Conservation (phyloP, 2,797 vertebrate genomes). For the Enteromius trimaculatus region DNA sequence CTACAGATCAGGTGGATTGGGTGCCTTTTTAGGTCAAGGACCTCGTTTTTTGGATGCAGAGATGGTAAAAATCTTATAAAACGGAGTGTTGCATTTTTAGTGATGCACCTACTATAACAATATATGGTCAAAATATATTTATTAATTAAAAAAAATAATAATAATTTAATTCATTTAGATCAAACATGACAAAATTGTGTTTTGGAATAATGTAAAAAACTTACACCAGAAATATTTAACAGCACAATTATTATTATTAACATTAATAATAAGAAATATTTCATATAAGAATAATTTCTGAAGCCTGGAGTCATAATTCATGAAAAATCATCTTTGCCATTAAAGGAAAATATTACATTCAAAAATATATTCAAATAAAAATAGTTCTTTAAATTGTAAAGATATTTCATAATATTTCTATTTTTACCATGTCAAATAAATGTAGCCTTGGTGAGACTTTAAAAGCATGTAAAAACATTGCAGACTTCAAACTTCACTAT, state of each 20-base stretch:
- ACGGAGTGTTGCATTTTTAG: neutral
- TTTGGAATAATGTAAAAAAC: no score
- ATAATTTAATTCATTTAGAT: neutral
- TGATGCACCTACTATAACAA: no score
- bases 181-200: neutral
- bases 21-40: neutral
- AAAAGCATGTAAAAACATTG: neutral
- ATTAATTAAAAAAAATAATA: neutral
- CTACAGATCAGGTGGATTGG: neutral
- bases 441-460: neutral
- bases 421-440: neutral
- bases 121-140: neutral
- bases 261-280: neutral
- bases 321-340: neutral
- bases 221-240: neutral
- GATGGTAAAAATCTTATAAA: neutral
- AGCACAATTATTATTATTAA: neutral
- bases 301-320: no score
- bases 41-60: neutral
- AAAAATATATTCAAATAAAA: neutral
- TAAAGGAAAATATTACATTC: neutral
- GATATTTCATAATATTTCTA: neutral
- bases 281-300: neutral
- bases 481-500: neutral
- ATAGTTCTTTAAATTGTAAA: neutral